A percentile compares a stretch with the other conserved stretches of the same genome.
These are phyloP conservation scores for Nymphalis c-album DNA, from an alignment of 2,888 invertebrate genomes.

Conservation along the genomic window DNA sequence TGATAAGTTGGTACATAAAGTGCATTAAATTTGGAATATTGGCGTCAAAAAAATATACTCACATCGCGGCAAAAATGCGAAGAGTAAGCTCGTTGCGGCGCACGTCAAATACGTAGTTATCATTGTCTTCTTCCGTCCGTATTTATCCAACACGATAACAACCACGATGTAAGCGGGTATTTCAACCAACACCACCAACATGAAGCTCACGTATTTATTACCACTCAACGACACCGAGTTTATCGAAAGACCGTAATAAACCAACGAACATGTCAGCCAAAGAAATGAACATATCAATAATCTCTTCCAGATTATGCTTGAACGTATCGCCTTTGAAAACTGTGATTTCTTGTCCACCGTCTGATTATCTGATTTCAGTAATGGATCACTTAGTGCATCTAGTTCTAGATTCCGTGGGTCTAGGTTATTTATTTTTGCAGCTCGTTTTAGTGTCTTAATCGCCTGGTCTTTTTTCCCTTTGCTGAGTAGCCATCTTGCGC, in stretches of 20 bases:
- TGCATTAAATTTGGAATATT: neutral
- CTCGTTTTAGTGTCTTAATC: conserved; percentile 81
- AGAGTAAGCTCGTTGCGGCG: conserved; percentile 81
- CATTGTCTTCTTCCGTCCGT: conserved; percentile 85
- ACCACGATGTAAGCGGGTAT: conserved; percentile 87
- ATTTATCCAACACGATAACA: conserved; percentile 83
- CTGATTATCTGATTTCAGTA: conserved; percentile 60
- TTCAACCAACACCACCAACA: conserved; percentile 84
- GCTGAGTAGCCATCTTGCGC: conserved; percentile 89
- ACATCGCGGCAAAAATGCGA: conserved; percentile 83
- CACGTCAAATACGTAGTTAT: conserved; percentile 83
- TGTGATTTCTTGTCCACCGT: conserved; percentile 66
- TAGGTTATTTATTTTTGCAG: conserved; percentile 84
- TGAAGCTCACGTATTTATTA: conserved; percentile 89
- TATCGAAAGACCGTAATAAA: conserved; percentile 90
- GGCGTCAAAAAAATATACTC: conserved; percentile 46
- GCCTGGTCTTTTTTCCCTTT: conserved; percentile 86
- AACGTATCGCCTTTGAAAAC: conserved; percentile 76
- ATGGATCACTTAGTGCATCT: conserved; percentile 68
- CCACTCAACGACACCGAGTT: conserved; percentile 88
- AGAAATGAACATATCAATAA: conserved; percentile 86
- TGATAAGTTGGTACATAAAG: neutral
- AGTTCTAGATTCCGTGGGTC: conserved; percentile 75
- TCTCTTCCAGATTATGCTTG: conserved; percentile 80
- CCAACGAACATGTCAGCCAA: conserved; percentile 89